These are phyloP conservation scores for Rhinopomastus cyanomelas DNA, from an alignment of 2,113 vertebrate genomes.

Conservation along the genomic window DNA sequence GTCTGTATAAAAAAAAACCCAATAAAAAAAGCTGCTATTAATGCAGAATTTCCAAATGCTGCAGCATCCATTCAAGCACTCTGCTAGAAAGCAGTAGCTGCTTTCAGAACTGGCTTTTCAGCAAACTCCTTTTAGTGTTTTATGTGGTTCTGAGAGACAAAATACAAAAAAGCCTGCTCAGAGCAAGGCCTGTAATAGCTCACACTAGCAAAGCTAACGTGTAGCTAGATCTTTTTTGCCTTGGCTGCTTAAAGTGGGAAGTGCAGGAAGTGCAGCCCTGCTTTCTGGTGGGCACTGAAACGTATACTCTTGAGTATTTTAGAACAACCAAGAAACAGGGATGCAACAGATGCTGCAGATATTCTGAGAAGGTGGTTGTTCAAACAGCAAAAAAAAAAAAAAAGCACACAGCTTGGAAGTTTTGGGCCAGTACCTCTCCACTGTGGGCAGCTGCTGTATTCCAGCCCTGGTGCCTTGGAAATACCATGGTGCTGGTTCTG, in stretches of 20 bases:
- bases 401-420: background rate
- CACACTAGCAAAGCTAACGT: background rate
- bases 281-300: background rate
- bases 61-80: background rate
- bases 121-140: background rate
- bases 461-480: background rate
- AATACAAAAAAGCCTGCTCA: background rate
- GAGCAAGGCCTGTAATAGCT: background rate
- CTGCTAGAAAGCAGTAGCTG: background rate
- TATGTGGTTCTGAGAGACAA: background rate
- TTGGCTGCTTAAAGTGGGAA: background rate
- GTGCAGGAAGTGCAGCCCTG: background rate
- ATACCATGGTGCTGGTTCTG: rapidly evolving
- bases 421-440: background rate
- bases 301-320: background rate
- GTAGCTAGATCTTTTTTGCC: background rate
- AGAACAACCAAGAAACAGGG: background rate
- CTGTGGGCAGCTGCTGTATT: background rate
- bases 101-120: slow-evolving; percentile 11
- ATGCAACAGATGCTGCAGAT: background rate
- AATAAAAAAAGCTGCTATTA: background rate
- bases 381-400: background rate
- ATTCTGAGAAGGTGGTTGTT: background rate
- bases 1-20: background rate
- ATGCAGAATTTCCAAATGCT: background rate